Evolutionary conservation across 2,888 invertebrate species (phyloP).

Genomic region (Suillia variegata): DNA sequence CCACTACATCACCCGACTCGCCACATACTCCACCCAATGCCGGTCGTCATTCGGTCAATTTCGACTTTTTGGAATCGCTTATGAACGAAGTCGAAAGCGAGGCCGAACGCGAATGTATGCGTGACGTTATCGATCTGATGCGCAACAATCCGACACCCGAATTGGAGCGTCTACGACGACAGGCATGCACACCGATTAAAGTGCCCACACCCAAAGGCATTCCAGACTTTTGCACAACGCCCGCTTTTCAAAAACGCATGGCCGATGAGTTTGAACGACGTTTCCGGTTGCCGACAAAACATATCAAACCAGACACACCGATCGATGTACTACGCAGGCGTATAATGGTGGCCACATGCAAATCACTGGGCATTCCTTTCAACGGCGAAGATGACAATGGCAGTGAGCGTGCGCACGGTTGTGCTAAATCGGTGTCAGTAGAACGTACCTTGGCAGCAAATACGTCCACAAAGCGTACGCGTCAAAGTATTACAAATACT

Average conservation of each 20-base stretch:
- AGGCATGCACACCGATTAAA: constrained; percentile 55
- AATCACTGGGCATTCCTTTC: constrained; percentile 50
- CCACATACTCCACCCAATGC: constrained; percentile 54
- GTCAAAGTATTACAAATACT: constrained; percentile 16
- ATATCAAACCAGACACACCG: constrained; percentile 53
- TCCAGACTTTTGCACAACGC: constrained; percentile 57
- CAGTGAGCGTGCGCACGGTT: background rate
- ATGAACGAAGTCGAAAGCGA: constrained; percentile 49
- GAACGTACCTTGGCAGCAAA: constrained; percentile 19
- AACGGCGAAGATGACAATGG: constrained; percentile 25
- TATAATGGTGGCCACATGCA: constrained; percentile 52
- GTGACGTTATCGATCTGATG: constrained; percentile 54
- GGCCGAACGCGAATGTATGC: constrained; percentile 50
- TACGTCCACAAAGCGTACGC: constrained; percentile 19
- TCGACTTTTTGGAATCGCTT: constrained; percentile 47
- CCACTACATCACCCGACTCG: constrained; percentile 36
- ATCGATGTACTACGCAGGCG: constrained; percentile 52
- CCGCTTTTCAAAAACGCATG: constrained; percentile 57
- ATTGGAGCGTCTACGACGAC: constrained; percentile 51
- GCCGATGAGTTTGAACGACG: constrained; percentile 57
- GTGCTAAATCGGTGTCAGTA: background rate
- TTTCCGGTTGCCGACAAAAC: constrained; percentile 55
- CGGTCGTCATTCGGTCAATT: constrained; percentile 36
- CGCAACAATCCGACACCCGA: constrained; percentile 56
- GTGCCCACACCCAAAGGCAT: constrained; percentile 47